Conservation (phyloP, 2,888 invertebrate species). For the Drosophila paramelanica region DNA sequence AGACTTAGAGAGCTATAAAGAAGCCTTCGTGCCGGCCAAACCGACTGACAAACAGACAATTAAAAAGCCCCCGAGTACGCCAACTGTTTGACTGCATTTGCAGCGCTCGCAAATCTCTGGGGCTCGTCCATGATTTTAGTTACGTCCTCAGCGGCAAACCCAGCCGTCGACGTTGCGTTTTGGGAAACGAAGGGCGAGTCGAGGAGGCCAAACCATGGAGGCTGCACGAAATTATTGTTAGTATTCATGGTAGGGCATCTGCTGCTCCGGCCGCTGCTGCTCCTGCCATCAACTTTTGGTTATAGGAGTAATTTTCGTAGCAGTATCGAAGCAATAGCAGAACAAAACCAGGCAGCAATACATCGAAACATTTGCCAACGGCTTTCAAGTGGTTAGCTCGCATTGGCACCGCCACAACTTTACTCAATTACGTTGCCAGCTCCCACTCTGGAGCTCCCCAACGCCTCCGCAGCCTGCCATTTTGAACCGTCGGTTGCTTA, state of each 20-base stretch:
- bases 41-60: slow-evolving; percentile 68
- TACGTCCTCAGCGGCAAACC: slow-evolving; percentile 45
- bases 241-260: slow-evolving; percentile 56
- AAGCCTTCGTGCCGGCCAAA: slow-evolving; percentile 5
- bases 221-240: slow-evolving; percentile 70
- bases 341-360: slow-evolving; percentile 55
- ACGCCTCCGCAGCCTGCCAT: neutral
- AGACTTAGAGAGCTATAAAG: slow-evolving; percentile 10
- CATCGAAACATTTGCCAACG: slow-evolving; percentile 74
- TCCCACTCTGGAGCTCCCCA: slow-evolving; percentile 17
- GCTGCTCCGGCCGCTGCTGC: slow-evolving; percentile 11
- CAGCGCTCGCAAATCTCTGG: slow-evolving; percentile 62
- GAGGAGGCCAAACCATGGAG: slow-evolving; percentile 1
- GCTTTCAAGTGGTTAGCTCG: slow-evolving; percentile 69
- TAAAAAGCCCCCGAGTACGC: slow-evolving; percentile 73
- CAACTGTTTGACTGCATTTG: slow-evolving; percentile 70
- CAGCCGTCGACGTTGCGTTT: slow-evolving; percentile 10
- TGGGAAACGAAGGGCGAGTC: neutral
- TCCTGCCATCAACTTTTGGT: slow-evolving; percentile 25
- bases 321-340: slow-evolving; percentile 1
- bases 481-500: slow-evolving; percentile 5
- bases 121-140: slow-evolving; percentile 72
- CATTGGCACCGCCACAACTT: slow-evolving; percentile 74
- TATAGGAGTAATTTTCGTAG: slow-evolving; percentile 42
- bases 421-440: slow-evolving; percentile 74